A percentile compares a stretch with the other conserved stretches of the same genome.
These are phyloP conservation scores for Cantharis rustica DNA, from an alignment of 2,888 invertebrate genomes.

Conservation along the genomic window DNA sequence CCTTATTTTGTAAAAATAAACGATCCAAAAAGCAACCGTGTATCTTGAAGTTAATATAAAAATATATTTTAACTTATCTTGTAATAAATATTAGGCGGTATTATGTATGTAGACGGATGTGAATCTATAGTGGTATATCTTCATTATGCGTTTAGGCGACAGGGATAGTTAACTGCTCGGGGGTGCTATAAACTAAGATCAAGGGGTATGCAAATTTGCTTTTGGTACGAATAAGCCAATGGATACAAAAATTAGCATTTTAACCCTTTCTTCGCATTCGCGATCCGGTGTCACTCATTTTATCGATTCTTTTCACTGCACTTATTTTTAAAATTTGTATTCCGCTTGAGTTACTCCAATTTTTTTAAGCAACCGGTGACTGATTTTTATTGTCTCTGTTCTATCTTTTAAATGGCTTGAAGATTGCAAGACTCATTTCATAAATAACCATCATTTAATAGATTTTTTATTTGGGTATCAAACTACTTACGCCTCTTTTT, in stretches of 20 bases:
- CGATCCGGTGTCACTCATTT: not conserved
- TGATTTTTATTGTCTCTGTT: not conserved
- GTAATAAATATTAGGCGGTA: not conserved
- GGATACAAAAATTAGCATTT: slow-evolving; percentile 30
- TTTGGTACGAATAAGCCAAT: slow-evolving; percentile 21
- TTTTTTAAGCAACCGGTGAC: not conserved
- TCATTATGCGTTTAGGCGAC: slow-evolving; percentile 27
- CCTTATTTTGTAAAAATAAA: not conserved
- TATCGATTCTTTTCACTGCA: not conserved
- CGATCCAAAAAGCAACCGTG: not conserved
- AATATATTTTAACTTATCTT: not conserved
- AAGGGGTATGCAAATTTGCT: slow-evolving; percentile 31
- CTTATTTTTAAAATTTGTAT: not conserved
- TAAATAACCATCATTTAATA: not conserved
- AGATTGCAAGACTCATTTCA: not conserved
- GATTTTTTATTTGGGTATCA: not conserved
- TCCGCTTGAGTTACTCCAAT: not conserved
- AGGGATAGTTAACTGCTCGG: slow-evolving; percentile 26
- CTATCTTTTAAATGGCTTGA: not conserved
- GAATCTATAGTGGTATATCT: slow-evolving; percentile 27
- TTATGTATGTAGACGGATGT: slow-evolving; percentile 14
- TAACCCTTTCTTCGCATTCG: slow-evolving; percentile 25
- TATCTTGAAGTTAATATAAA: not conserved
- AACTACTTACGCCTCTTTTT: not conserved
- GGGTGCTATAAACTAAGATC: slow-evolving; percentile 32